A percentile compares a stretch with the other conserved stretches of the same genome.
These are phyloP conservation scores for Apteryx mantelli DNA, from an alignment of 2,113 vertebrate genomes.

Conservation along the genomic window DNA sequence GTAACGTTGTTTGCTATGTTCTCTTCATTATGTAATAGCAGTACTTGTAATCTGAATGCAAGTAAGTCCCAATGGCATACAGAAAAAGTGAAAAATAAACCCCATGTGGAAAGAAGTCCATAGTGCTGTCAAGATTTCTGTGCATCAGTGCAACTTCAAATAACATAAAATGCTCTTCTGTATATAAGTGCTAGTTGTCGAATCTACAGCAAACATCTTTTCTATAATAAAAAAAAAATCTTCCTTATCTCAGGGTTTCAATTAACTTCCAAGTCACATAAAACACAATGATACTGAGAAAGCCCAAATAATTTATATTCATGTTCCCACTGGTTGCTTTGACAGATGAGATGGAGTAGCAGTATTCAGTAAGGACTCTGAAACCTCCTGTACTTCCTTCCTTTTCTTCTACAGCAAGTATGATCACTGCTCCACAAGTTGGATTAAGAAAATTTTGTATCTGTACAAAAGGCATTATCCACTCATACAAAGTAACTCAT, in stretches of 20 bases:
- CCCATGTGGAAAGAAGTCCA: neutral
- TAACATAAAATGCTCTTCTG: neutral
- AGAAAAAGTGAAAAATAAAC: neutral
- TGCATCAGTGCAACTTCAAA: neutral
- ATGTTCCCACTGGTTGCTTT: neutral
- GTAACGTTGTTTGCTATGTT: neutral
- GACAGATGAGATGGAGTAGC: neutral
- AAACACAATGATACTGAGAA: neutral
- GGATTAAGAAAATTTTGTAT: neutral
- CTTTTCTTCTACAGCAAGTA: neutral
- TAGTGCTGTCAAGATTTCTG: neutral
- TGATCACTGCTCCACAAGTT: neutral
- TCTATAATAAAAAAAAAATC: neutral
- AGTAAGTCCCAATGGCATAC: neutral
- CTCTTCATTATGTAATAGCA: neutral
- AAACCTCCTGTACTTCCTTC: neutral
- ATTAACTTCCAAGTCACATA: neutral
- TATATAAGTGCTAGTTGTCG: neutral
- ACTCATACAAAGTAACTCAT: neutral
- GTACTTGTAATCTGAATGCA: neutral
- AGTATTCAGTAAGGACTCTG: neutral
- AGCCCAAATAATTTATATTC: neutral
- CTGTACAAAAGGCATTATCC: neutral
- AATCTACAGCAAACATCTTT: neutral
- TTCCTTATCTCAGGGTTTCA: neutral